Conservation (phyloP, 2,888 invertebrate species). For the Branchipolynoe longqiensis region DNA sequence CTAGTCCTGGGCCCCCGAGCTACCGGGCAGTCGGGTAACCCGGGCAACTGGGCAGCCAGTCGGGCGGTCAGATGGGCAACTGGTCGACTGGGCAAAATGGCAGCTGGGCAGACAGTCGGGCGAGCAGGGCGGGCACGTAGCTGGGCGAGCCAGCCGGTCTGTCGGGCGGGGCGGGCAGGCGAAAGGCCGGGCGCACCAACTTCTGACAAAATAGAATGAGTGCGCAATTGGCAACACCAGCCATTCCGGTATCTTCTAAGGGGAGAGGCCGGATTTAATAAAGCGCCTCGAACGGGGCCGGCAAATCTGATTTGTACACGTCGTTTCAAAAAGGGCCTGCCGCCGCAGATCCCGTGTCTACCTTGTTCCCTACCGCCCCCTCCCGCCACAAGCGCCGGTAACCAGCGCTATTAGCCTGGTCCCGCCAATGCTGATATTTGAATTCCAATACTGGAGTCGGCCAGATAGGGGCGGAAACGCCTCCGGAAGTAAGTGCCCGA, state of each 20-base stretch:
- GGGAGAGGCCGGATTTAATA: slow-evolving; percentile 39
- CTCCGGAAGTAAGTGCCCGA: too few relatives aligned
- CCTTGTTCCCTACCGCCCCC: slow-evolving; percentile 23
- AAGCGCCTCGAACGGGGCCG: slow-evolving; percentile 23
- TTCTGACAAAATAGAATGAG: slow-evolving; percentile 56
- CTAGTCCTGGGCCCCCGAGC: too few relatives aligned
- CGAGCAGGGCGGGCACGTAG: too few relatives aligned
- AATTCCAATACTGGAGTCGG: slow-evolving; percentile 51
- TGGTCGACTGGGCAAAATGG: too few relatives aligned
- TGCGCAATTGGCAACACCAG: slow-evolving; percentile 51
- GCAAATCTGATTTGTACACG: slow-evolving; percentile 46
- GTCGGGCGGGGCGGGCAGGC: not conserved
- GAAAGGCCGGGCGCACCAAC: not conserved
- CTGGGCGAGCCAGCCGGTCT: not conserved
- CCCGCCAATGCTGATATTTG: slow-evolving; percentile 54
- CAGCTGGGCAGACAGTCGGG: too few relatives aligned
- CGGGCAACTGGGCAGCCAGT: too few relatives aligned
- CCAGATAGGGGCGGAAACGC: not conserved
- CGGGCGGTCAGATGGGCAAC: too few relatives aligned
- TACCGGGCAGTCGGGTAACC: too few relatives aligned
- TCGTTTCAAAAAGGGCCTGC: slow-evolving; percentile 30
- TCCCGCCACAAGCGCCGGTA: not conserved
- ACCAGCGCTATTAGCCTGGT: slow-evolving; percentile 21
- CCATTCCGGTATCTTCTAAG: slow-evolving; percentile 34
- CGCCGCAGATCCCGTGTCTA: slow-evolving; percentile 30